phyloP scores from a whole-genome alignment of 2,797 vertebrate species.

The Geotrypetes seraphini region DNA sequence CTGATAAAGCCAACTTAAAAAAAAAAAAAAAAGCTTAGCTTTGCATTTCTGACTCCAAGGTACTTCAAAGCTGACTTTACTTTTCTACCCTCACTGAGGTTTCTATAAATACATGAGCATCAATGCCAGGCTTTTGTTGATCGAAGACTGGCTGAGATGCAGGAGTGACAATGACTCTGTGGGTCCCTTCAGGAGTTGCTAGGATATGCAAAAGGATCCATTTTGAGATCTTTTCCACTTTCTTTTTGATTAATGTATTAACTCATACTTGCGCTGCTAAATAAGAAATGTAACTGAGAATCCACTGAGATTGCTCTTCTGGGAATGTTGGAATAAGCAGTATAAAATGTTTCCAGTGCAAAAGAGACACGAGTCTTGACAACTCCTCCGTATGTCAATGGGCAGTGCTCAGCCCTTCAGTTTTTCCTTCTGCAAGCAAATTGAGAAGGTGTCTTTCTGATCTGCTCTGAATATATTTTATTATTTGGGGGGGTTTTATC shows the following conservation, averaged over 20 bases:
- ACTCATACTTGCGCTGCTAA: constrained; percentile 17
- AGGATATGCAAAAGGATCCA: constrained; percentile 26
- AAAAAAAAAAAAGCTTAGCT: too few relatives aligned
- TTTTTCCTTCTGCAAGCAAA: too few relatives aligned
- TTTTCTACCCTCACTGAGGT: constrained; percentile 26
- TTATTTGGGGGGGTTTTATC: too few relatives aligned
- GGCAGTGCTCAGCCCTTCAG: too few relatives aligned
- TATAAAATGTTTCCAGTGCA: too few relatives aligned
- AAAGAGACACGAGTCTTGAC: too few relatives aligned
- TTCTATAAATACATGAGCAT: constrained; percentile 27
- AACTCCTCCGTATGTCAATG: too few relatives aligned
- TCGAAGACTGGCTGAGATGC: constrained; percentile 31
- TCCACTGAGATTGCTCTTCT: constrained; percentile 10
- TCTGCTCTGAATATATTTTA: too few relatives aligned
- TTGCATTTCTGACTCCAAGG: constrained; percentile 3
- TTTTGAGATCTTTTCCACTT: background rate
- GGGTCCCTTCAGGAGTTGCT: constrained; percentile 34
- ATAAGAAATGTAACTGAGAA: constrained; percentile 13
- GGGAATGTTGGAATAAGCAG: constrained; percentile 8
- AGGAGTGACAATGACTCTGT: constrained; percentile 31
- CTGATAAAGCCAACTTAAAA: too few relatives aligned
- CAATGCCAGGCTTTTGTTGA: constrained; percentile 30
- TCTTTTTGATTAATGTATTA: constrained; percentile 14
- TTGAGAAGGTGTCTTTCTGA: too few relatives aligned
- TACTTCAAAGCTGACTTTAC: constrained; percentile 35